These are phyloP conservation scores for Acromyrmex echinatior DNA, from an alignment of 1,140 invertebrate species.

Conservation along the genomic window DNA sequence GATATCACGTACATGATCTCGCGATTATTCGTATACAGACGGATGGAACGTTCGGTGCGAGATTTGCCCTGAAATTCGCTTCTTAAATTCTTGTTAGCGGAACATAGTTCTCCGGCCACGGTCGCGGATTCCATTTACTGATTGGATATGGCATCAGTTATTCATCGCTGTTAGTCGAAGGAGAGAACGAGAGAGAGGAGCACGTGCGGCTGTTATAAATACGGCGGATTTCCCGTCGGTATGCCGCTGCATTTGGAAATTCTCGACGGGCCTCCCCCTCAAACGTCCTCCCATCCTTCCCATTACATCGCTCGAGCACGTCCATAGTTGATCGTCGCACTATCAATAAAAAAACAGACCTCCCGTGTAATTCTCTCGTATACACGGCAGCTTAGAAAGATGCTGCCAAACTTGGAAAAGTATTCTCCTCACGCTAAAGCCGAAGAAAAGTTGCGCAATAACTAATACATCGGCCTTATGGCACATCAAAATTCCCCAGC, in stretches of 20 bases:
- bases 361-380: background rate
- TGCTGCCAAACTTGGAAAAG: constrained; percentile 12
- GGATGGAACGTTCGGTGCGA: constrained; percentile 39
- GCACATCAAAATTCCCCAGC: constrained; percentile 21
- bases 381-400: background rate
- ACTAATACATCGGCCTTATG: constrained; percentile 30
- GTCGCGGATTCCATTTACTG: constrained; percentile 60
- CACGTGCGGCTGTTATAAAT: constrained; percentile 61
- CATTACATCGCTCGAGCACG: constrained; percentile 49
- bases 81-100: constrained; percentile 72
- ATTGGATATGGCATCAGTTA: constrained; percentile 66
- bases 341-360: constrained; percentile 58
- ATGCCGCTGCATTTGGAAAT: constrained; percentile 54
- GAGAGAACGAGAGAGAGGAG: constrained; percentile 22
- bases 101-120: constrained; percentile 50
- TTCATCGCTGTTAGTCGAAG: constrained; percentile 56
- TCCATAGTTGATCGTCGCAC: constrained; percentile 48
- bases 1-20: constrained; percentile 2
- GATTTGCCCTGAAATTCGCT: constrained; percentile 63
- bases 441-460: constrained; percentile 44
- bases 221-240: constrained; percentile 62
- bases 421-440: constrained; percentile 39
- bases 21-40: constrained; percentile 12
- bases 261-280: constrained; percentile 44
- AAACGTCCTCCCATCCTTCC: background rate